These are phyloP conservation scores for Numida meleagris DNA, from an alignment of 2,113 vertebrate genomes.

Conservation along the genomic window DNA sequence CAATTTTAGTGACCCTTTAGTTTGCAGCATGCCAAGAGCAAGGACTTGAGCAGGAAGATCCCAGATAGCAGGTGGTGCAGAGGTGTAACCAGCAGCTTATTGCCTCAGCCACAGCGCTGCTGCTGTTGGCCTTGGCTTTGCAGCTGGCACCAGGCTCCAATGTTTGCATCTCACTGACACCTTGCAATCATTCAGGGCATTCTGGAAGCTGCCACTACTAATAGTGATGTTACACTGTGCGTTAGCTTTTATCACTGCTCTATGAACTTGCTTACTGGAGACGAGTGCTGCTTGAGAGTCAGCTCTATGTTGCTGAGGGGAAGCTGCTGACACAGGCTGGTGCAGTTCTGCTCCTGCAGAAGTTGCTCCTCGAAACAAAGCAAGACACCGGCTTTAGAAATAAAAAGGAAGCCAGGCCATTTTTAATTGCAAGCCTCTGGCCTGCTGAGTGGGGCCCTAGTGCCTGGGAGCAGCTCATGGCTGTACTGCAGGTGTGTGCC, in stretches of 20 bases:
- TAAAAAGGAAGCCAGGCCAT: fast-evolving
- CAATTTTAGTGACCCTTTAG: not conserved
- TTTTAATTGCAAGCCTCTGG: fast-evolving
- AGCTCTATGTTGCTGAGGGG: not conserved
- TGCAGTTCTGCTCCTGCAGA: not conserved
- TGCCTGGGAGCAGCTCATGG: not conserved
- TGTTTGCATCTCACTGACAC: not conserved
- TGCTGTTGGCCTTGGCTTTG: not conserved
- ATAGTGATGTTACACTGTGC: fast-evolving
- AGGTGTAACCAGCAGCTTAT: not conserved
- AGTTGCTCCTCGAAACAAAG: not conserved
- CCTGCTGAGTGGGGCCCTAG: not conserved
- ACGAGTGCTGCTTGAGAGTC: not conserved
- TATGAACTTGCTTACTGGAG: not conserved
- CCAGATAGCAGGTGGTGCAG: not conserved
- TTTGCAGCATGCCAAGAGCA: not conserved
- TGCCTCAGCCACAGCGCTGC: not conserved
- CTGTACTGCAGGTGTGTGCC: not conserved
- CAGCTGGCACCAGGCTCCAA: not conserved
- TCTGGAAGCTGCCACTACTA: not conserved
- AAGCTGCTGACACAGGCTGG: not conserved
- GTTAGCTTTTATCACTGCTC: not conserved
- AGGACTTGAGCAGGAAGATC: not conserved
- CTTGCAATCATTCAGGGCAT: not conserved
- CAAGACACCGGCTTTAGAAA: too few species aligned